Evolutionary conservation across 2,113 vertebrate species (phyloP).

Genomic region (Laterallus jamaicensis): DNA sequence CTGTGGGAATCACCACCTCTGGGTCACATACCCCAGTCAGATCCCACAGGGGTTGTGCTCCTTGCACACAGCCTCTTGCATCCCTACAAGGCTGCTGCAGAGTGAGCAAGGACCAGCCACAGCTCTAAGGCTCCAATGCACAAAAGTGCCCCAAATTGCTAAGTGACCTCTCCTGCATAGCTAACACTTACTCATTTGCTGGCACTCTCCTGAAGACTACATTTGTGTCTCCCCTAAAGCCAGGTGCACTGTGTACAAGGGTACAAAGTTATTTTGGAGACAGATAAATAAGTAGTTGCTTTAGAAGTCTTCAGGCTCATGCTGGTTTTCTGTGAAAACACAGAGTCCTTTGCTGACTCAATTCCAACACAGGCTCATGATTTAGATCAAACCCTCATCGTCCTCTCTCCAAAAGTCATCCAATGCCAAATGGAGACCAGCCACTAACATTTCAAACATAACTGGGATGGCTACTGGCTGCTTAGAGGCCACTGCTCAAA

Average conservation of each 20-base stretch:
- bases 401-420: not conserved
- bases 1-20: not conserved
- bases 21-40: not conserved
- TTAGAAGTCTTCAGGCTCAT: not conserved
- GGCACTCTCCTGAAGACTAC: not conserved
- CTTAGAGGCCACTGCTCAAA: not conserved
- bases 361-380: not conserved
- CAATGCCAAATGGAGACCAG: not conserved
- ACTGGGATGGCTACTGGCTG: not conserved
- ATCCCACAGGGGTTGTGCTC: not conserved
- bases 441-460: not conserved
- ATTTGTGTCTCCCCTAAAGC: not conserved
- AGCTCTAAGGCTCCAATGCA: not conserved
- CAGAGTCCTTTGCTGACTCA: not conserved
- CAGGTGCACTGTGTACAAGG: not conserved
- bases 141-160: not conserved
- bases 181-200: not conserved
- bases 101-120: not conserved
- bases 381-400: not conserved
- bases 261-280: not conserved
- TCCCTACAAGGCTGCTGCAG: not conserved
- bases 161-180: not conserved
- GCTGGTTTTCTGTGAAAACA: not conserved
- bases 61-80: fast-evolving
- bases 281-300: not conserved